Conservation (phyloP, 2,113 vertebrate genomes). For the Dendrocopos noguchii region DNA sequence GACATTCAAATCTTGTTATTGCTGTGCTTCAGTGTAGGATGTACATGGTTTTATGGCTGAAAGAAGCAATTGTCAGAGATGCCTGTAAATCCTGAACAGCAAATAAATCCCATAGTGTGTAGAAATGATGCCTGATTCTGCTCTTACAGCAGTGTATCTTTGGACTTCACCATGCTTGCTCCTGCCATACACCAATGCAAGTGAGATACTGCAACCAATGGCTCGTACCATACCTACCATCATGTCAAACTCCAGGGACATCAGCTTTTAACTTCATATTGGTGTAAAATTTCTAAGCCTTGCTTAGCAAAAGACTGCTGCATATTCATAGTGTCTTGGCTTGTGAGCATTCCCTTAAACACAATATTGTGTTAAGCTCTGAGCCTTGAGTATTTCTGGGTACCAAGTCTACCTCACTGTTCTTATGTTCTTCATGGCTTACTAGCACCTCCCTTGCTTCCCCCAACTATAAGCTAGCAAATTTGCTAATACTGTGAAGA, state of each 20-base stretch:
- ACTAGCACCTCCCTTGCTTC: background rate
- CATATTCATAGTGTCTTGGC: background rate
- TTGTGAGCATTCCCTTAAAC: background rate
- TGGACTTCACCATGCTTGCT: background rate
- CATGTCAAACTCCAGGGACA: background rate
- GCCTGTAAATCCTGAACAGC: constrained; percentile 29
- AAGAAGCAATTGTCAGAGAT: constrained; percentile 26
- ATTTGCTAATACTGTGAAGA: background rate
- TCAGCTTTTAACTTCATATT: background rate
- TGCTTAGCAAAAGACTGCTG: background rate
- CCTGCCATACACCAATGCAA: background rate
- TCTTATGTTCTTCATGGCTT: background rate
- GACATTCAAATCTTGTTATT: constrained; percentile 64
- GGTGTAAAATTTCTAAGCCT: background rate
- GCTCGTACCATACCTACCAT: background rate
- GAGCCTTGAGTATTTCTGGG: background rate
- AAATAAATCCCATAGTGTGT: constrained; percentile 18
- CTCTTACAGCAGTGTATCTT: background rate
- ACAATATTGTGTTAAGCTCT: background rate
- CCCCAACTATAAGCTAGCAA: background rate
- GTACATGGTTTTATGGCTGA: constrained; percentile 43
- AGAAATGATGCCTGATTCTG: background rate
- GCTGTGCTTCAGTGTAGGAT: constrained; percentile 43
- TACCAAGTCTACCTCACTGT: background rate
- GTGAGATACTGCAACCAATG: background rate